Base-by-base conservation (phyloP, 2,888 invertebrate genomes). In the Galerucella calmariensis region DNA sequence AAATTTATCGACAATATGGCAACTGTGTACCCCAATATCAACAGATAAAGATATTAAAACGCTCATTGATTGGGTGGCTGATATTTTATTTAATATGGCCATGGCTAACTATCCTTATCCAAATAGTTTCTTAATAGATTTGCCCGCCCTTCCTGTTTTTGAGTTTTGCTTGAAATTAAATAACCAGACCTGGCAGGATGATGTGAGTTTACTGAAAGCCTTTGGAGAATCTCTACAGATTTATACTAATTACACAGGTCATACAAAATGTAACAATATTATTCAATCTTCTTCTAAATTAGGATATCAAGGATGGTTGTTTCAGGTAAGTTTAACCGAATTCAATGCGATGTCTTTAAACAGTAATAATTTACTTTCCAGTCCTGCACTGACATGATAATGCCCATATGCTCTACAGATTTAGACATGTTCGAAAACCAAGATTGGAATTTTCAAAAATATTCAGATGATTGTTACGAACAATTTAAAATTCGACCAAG, bases 71-170 rank as follows among this genome's bases (percentile, higher is more conserved):
- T 97, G 94, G 90, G 87, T 98, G 2, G 84, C 88, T 48, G 91
- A 93, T 76, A 90, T 94, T 79, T 96, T 94, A 85, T 91, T 90
- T 10, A 93, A 94, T 82, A 86, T 98, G 78, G 97, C 97, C 0
- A 98, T 98, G 98, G 94, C 94, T 16, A 95, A 99, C 88, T 99
- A 99, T 87, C 98, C 99, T 0, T 99, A 97, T 85, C 88, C 93
- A 0, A 92, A 94, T 0, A 91, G 92, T 82, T 99, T 99, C 86
- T 88, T 99, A 67, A 90, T 91, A 66, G 92, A 93, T 0, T 85
- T 99, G 35, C 98, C 98, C 0, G 95, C 92, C 0, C 90, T 95
- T 87, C 98, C 98, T 0, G 93, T 98, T 46, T 88, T 90, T 61
- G 89, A 88, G 48, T 90, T 91, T 78, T 93, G 93, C 82, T 88